phyloP scores from a whole-genome alignment of 2,888 invertebrate genomes.

The Eledona agricola region DNA sequence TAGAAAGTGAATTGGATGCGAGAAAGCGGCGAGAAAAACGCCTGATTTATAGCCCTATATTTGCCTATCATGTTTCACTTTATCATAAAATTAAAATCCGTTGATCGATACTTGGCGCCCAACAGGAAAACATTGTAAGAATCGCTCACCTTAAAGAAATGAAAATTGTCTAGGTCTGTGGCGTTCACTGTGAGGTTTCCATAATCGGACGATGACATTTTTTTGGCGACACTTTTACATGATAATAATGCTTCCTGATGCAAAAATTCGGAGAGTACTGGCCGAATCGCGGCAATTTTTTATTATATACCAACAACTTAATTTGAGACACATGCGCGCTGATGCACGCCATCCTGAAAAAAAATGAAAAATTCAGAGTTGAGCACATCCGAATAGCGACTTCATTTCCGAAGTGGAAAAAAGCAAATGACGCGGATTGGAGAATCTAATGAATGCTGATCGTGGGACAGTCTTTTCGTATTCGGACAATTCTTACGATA shows the following conservation, averaged over 20 bases:
- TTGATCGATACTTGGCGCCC: too few relatives aligned
- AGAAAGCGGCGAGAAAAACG: too few relatives aligned
- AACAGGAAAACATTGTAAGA: too few relatives aligned
- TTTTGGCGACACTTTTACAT: constrained; percentile 19
- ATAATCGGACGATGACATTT: constrained; percentile 10
- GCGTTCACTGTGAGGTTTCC: constrained; percentile 10
- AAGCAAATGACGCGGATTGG: constrained; percentile 3
- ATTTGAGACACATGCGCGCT: constrained; percentile 30
- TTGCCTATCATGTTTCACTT: too few relatives aligned
- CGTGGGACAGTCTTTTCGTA: constrained; percentile 22
- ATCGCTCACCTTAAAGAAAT: constrained; percentile 21
- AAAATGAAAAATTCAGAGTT: too few relatives aligned
- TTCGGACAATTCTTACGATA: constrained; percentile 26
- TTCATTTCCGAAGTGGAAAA: constrained; percentile 6
- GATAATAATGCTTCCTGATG: constrained; percentile 3
- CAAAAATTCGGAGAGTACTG: constrained; percentile 27
- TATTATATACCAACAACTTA: constrained; percentile 27
- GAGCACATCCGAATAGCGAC: too few relatives aligned
- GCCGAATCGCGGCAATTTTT: constrained; percentile 31
- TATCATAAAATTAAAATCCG: too few relatives aligned
- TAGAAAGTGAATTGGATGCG: too few relatives aligned
- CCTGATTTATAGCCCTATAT: too few relatives aligned
- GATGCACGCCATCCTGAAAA: constrained; percentile 14
- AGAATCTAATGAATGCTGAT: constrained; percentile 8
- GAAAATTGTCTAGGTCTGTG: constrained; percentile 11